Percentiles rank a stretch among this genome's conserved stretches.
These are phyloP conservation scores for Aethina tumida DNA, from an alignment of 1,140 invertebrate genomes.

Conservation along the genomic window DNA sequence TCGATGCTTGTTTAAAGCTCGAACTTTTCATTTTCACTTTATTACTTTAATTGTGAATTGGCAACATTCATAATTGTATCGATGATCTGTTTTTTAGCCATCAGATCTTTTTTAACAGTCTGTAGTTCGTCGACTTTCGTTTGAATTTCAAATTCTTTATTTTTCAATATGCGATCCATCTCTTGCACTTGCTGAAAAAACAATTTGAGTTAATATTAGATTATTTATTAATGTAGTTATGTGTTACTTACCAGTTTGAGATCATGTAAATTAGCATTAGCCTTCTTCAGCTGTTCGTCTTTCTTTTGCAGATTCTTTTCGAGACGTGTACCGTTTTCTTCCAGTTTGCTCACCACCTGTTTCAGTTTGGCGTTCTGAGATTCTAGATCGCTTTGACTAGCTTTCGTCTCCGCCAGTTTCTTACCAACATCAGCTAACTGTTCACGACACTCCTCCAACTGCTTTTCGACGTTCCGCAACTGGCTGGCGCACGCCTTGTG, in stretches of 20 bases:
- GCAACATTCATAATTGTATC: too few relatives aligned
- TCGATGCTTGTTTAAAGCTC: too few relatives aligned
- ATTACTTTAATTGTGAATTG: too few relatives aligned
- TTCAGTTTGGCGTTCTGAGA: constrained; percentile 19
- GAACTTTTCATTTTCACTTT: too few relatives aligned
- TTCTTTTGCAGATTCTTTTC: constrained; percentile 24
- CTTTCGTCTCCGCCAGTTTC: constrained; percentile 14
- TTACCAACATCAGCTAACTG: constrained; percentile 13
- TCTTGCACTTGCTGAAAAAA: too few relatives aligned
- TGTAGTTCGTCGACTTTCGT: too few relatives aligned
- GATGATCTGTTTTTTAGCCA: too few relatives aligned
- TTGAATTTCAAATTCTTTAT: too few relatives aligned
- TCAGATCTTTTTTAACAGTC: too few relatives aligned
- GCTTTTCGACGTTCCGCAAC: constrained; percentile 18
- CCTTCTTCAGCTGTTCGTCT: constrained; percentile 22
- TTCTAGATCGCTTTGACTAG: constrained; percentile 13
- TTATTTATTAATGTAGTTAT: too few relatives aligned
- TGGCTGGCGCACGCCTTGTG: constrained; percentile 15
- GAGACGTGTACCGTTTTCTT: constrained; percentile 20
- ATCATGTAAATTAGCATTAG: constrained; percentile 15
- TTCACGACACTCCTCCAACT: constrained; percentile 13
- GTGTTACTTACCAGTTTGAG: constrained; percentile 16
- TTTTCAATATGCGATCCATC: too few relatives aligned
- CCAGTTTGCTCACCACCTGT: constrained; percentile 17
- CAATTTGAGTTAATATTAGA: too few relatives aligned